phyloP scores from a whole-genome alignment of 64 coral and sea anemone genomes.

The Montipora sp. region DNA sequence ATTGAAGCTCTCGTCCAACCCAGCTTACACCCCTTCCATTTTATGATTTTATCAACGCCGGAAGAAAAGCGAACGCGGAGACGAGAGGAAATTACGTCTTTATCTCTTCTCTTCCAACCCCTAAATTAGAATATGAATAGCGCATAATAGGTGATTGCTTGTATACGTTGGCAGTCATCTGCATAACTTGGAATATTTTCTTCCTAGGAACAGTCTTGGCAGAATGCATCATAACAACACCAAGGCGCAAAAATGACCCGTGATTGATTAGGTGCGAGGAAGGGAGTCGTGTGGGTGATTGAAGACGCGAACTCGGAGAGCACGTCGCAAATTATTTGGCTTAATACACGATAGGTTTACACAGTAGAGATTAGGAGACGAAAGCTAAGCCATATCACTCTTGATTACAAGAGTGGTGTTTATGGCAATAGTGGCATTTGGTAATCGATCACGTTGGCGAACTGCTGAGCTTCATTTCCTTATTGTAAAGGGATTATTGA shows the following conservation, averaged over 20 bases:
- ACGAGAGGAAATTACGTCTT: slow-evolving; percentile 23
- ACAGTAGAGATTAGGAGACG: slow-evolving; percentile 22
- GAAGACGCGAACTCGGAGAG: not conserved
- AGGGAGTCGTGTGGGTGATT: slow-evolving; percentile 4
- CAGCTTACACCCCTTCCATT: no score
- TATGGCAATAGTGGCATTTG: slow-evolving; percentile 4
- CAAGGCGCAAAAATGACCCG: not conserved
- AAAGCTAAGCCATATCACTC: slow-evolving; percentile 5
- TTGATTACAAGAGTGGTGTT: slow-evolving; percentile 43
- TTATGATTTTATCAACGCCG: no score
- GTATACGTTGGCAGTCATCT: slow-evolving; percentile 74
- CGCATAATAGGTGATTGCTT: slow-evolving; percentile 79
- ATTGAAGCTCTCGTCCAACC: not conserved
- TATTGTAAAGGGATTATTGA: not conserved
- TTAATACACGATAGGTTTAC: not conserved
- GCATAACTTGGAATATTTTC: slow-evolving; percentile 80
- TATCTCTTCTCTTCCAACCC: slow-evolving; percentile 57
- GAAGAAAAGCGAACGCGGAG: not conserved
- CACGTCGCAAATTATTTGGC: not conserved
- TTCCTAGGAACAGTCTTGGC: slow-evolving; percentile 57
- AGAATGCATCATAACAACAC: slow-evolving; percentile 33
- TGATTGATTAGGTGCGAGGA: slow-evolving; percentile 78
- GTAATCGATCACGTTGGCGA: not conserved
- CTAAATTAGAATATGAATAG: slow-evolving; percentile 85
- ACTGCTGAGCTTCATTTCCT: not conserved